Conservation (phyloP, 1,140 invertebrate species). For the Drosophila nigromelanica region DNA sequence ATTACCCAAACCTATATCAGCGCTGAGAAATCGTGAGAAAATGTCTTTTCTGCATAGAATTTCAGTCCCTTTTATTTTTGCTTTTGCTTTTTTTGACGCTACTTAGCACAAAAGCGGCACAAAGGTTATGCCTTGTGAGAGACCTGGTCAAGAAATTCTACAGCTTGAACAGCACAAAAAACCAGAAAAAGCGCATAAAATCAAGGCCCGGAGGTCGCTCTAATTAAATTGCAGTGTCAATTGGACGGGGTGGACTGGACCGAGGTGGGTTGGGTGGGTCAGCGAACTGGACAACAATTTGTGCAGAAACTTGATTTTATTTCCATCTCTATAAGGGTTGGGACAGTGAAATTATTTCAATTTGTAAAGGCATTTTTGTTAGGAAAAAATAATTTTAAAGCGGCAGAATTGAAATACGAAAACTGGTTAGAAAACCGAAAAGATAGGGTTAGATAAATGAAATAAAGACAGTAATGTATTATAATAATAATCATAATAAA, state of each 20-base stretch:
- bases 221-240: constrained; percentile 81
- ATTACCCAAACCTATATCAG: constrained; percentile 45
- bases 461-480: background rate
- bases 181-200: constrained; percentile 69
- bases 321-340: constrained; percentile 7
- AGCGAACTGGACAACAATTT: constrained; percentile 50
- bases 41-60: constrained; percentile 63
- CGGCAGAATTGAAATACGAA: background rate
- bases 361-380: constrained; percentile 28
- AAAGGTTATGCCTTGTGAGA: constrained; percentile 63
- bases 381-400: constrained; percentile 1
- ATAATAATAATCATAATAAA: too few species aligned
- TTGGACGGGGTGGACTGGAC: constrained; percentile 44
- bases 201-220: constrained; percentile 70
- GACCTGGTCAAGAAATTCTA: constrained; percentile 67
- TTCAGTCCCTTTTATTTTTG: constrained; percentile 27
- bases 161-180: constrained; percentile 42
- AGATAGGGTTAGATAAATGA: constrained; percentile 6
- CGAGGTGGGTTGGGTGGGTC: constrained; percentile 15
- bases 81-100: constrained; percentile 23
- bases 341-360: constrained; percentile 9
- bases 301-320: constrained; percentile 49
- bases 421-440: constrained; percentile 13
- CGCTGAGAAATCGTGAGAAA: constrained; percentile 76
- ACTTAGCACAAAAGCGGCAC: constrained; percentile 67